Conservation (phyloP, 30 jellyfish, hydroid and myxozoan genomes). For the Calvadosia cruxmelitensis region DNA sequence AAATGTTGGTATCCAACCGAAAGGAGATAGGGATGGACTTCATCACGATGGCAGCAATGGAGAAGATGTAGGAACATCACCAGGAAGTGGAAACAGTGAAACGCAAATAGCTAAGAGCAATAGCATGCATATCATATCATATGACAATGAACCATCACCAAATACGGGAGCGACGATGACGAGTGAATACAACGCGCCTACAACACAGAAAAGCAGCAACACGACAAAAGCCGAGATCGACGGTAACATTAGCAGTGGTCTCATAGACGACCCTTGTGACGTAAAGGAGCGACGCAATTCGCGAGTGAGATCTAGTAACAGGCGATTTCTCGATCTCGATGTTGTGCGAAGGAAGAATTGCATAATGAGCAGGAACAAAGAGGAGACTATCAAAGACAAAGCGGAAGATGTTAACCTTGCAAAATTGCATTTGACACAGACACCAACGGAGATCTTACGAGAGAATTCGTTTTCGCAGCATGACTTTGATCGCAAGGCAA, state of each 20-base stretch:
- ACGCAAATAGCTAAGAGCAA: background rate
- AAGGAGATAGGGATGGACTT: background rate
- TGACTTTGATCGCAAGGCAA: background rate
- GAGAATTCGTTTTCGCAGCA: background rate
- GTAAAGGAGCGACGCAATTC: background rate
- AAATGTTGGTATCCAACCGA: background rate
- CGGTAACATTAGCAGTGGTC: background rate
- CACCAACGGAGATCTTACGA: background rate
- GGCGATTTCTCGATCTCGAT: background rate
- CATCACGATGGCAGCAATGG: background rate
- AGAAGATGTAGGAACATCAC: background rate
- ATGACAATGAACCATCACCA: background rate
- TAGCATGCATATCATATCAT: background rate
- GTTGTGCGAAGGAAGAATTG: background rate
- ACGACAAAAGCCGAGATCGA: background rate
- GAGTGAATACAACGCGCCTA: background rate
- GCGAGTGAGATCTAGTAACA: background rate
- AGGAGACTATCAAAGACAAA: background rate
- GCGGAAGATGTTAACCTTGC: background rate
- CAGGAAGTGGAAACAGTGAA: background rate
- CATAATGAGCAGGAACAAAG: background rate
- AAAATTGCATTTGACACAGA: background rate
- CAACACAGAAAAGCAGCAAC: background rate
- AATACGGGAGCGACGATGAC: background rate
- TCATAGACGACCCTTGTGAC: background rate